phyloP scores from a whole-genome alignment of 2,797 vertebrate species.

The Microctenopoma steveboyesi region DNA sequence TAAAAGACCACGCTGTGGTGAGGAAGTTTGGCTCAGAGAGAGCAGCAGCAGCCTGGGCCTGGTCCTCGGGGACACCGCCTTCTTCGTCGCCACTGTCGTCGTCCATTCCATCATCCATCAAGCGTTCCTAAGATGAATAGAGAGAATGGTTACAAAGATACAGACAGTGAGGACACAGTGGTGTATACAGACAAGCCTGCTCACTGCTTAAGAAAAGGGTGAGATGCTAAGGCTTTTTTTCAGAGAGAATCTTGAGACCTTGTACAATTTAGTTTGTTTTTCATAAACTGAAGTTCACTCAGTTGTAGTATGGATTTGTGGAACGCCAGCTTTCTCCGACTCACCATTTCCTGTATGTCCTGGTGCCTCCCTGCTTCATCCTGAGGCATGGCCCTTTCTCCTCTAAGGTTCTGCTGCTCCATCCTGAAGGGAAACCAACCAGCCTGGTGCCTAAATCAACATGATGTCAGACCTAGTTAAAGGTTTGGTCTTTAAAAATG shows the following conservation, averaged over 20 bases:
- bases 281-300: too few relatives aligned
- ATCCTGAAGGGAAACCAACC: slow-evolving; percentile 95
- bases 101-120: slow-evolving; percentile 89
- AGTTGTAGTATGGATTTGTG: too few relatives aligned
- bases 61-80: slow-evolving; percentile 77
- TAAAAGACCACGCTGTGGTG: slow-evolving; percentile 92
- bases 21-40: slow-evolving; percentile 86
- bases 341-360: slow-evolving; percentile 95
- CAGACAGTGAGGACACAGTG: not conserved
- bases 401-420: slow-evolving; percentile 84
- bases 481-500: not conserved
- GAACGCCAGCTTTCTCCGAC: not conserved
- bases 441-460: slow-evolving; percentile 77
- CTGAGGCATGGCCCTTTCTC: slow-evolving; percentile 62
- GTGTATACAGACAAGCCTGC: not conserved
- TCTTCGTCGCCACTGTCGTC: slow-evolving; percentile 87
- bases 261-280: too few relatives aligned
- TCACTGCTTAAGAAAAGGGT: too few relatives aligned
- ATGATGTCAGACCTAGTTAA: not conserved
- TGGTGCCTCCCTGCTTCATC: slow-evolving; percentile 87
- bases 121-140: slow-evolving; percentile 86
- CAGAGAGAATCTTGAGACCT: too few relatives aligned
- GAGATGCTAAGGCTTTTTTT: too few relatives aligned
- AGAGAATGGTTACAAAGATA: not conserved
- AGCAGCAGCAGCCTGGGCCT: slow-evolving; percentile 40